phyloP scores from a whole-genome alignment of 2,888 invertebrate species.

The Copidosoma aretas region DNA sequence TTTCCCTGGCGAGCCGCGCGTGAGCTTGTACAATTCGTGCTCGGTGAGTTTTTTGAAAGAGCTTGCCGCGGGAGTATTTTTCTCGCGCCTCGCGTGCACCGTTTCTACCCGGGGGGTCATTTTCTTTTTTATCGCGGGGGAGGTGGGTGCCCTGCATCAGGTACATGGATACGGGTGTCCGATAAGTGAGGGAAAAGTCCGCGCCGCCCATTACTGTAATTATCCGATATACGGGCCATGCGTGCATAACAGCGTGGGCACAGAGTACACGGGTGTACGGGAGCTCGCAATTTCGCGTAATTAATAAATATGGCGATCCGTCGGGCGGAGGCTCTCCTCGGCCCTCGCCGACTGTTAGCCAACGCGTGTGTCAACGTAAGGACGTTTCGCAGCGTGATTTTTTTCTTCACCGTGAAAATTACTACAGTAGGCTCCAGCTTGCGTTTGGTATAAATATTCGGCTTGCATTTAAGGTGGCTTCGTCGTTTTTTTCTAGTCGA shows the following conservation, averaged over 20 bases:
- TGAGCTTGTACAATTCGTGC: constrained; percentile 33
- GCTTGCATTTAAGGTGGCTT: no score
- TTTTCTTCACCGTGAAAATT: no score
- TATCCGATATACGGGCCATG: constrained; percentile 21
- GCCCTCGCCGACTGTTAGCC: neutral
- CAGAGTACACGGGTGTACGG: no score
- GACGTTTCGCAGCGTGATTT: no score
- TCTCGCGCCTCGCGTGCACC: constrained; percentile 4
- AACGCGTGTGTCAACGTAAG: no score
- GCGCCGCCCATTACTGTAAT: constrained; percentile 37
- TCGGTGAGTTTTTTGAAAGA: constrained; percentile 21
- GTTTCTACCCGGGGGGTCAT: neutral
- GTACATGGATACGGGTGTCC: neutral
- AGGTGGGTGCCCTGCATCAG: neutral
- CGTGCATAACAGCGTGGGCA: neutral
- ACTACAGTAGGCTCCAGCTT: no score
- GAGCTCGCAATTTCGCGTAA: constrained; percentile 22
- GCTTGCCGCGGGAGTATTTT: constrained; percentile 1
- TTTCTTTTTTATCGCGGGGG: constrained; percentile 8
- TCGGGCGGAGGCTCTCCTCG: neutral
- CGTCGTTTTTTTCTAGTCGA: no score
- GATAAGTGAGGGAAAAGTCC: constrained; percentile 36
- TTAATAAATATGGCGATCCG: constrained; percentile 38
- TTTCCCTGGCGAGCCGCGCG: constrained; percentile 29
- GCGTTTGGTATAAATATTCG: no score